phyloP scores from a whole-genome alignment of 2,888 invertebrate species.

The Thera obeliscata region DNA sequence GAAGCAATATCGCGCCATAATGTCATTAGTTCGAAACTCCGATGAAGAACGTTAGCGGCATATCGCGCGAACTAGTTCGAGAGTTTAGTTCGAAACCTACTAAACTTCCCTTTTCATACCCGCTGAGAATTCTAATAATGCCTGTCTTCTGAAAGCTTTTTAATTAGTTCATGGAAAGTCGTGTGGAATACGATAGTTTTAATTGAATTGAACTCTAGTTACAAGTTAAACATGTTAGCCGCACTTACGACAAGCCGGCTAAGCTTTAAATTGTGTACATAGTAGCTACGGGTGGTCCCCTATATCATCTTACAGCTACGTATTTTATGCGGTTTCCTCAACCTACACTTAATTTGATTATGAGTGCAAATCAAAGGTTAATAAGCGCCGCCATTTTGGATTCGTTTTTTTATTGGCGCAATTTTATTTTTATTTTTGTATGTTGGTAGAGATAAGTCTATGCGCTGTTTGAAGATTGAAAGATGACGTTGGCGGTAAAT shows the following conservation, averaged over 20 bases:
- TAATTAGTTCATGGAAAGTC: slow-evolving; percentile 37
- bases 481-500: no score
- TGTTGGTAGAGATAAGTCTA: no score
- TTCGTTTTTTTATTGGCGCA: no score
- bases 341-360: no score
- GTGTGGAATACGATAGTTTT: slow-evolving; percentile 27
- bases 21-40: slow-evolving; percentile 18
- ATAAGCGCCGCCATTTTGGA: no score
- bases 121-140: slow-evolving; percentile 34
- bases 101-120: slow-evolving; percentile 25
- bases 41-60: slow-evolving; percentile 20
- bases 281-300: no score
- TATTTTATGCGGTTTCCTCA: no score
- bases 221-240: slow-evolving; percentile 8
- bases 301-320: no score
- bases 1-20: slow-evolving; percentile 16
- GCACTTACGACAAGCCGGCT: not conserved
- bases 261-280: no score
- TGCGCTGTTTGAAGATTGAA: no score
- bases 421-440: no score
- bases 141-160: slow-evolving; percentile 34
- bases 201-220: slow-evolving; percentile 32
- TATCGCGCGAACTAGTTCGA: slow-evolving; percentile 15
- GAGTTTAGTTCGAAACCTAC: slow-evolving; percentile 19
- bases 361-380: no score